Percentiles rank a stretch among this genome's conserved stretches.
Conservation (phyloP, 2,113 vertebrate genomes). For the Heloderma charlesbogerti region DNA sequence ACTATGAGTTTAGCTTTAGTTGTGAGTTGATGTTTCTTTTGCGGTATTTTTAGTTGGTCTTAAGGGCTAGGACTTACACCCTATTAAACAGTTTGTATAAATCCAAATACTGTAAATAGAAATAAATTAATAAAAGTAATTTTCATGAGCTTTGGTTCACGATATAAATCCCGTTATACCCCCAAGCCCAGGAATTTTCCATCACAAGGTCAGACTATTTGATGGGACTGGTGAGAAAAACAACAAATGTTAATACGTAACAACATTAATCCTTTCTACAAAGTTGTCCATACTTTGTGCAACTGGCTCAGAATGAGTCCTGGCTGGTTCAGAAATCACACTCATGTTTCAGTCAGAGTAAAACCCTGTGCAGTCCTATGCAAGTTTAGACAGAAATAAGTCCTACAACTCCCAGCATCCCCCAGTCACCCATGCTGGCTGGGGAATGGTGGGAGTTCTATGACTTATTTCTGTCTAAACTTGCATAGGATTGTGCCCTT, state of each 20-base stretch:
- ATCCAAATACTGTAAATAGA: conserved; percentile 12
- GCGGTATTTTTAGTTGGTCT: neutral
- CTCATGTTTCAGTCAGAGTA: neutral
- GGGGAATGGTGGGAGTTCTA: too few relatives aligned
- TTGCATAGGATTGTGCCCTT: too few relatives aligned
- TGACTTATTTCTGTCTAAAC: too few relatives aligned
- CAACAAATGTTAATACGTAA: neutral
- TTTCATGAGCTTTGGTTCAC: conserved; percentile 20
- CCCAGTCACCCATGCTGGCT: too few relatives aligned
- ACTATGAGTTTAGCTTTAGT: neutral
- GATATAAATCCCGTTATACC: conserved; percentile 25
- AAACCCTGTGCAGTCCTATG: too few relatives aligned
- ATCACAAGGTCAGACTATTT: conserved; percentile 11
- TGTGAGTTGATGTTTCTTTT: neutral
- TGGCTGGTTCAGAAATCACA: neutral
- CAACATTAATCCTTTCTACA: neutral
- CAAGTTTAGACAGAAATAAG: too few relatives aligned
- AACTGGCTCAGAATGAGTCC: neutral
- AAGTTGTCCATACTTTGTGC: neutral
- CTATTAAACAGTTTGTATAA: neutral
- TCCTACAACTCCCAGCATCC: too few relatives aligned
- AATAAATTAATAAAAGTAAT: conserved; percentile 24
- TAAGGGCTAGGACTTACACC: neutral
- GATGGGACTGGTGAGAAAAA: neutral
- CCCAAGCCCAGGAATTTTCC: neutral